Percentiles rank a stretch among this genome's conserved stretches.
phyloP scores from a whole-genome alignment of 2,888 invertebrate species.

The Chamaedrilus cognettii region DNA sequence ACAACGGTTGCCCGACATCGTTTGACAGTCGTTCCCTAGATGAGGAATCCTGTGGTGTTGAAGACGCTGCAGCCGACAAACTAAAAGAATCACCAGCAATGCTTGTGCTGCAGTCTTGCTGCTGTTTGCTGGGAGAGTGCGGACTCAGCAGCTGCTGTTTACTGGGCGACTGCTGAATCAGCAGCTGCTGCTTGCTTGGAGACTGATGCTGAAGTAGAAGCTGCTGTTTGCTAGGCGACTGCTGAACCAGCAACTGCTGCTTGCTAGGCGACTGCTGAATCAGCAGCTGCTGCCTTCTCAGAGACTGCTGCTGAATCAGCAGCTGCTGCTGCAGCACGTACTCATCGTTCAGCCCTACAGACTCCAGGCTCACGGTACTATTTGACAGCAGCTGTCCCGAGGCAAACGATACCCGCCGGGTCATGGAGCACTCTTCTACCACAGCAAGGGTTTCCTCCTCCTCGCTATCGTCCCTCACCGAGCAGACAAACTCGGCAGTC shows the following conservation, averaged over 20 bases:
- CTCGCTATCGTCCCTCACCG: not conserved
- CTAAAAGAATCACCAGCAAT: too few species aligned
- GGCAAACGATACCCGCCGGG: conserved; percentile 10
- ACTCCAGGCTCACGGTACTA: conserved; percentile 72
- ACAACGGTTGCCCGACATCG: conserved; percentile 28
- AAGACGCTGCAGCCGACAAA: too few species aligned
- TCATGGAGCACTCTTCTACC: not conserved
- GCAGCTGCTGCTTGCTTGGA: not conserved
- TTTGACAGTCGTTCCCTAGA: too few species aligned
- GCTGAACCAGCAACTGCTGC: not conserved
- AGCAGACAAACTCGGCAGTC: not conserved
- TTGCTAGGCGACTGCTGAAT: not conserved
- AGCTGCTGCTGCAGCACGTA: conserved; percentile 25
- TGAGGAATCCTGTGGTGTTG: too few species aligned
- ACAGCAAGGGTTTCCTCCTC: not conserved
- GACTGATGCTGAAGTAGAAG: not conserved
- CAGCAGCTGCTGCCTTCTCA: not conserved
- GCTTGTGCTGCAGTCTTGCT: too few species aligned
- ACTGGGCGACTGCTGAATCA: not conserved
- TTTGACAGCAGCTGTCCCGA: conserved; percentile 72
- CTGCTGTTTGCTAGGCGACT: too few species aligned
- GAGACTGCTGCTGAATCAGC: not conserved
- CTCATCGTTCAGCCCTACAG: conserved; percentile 79
- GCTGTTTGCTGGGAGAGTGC: too few species aligned
- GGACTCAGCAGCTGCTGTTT: not conserved